These are phyloP conservation scores for Myzus persicae DNA, from an alignment of 1,140 invertebrate genomes.

Conservation along the genomic window DNA sequence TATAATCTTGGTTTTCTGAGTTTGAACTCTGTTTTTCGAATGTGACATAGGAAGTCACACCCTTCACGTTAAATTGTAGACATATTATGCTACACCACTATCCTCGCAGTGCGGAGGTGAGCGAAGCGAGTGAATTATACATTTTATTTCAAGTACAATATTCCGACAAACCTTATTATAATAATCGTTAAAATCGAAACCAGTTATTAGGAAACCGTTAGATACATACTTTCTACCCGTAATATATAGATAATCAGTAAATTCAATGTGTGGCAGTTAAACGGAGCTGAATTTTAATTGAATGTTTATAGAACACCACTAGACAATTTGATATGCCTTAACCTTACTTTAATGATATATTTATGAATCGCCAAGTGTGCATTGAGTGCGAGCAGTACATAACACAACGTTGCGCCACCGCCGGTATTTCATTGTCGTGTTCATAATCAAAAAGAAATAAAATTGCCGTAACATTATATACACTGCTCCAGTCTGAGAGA, in stretches of 20 bases:
- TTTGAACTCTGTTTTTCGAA: too few relatives aligned
- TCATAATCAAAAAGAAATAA: neutral
- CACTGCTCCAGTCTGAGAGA: neutral
- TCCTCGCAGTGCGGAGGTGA: neutral
- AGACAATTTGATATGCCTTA: neutral
- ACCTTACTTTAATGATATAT: neutral
- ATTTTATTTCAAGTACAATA: neutral
- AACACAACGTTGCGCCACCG: neutral
- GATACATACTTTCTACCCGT: neutral
- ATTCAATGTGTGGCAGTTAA: neutral
- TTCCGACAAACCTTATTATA: neutral
- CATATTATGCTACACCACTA: neutral
- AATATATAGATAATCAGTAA: neutral
- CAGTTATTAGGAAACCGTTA: conserved; percentile 4
- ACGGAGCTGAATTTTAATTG: neutral
- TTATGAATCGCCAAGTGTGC: neutral
- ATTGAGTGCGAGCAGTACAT: neutral
- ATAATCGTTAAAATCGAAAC: neutral
- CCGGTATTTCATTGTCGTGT: neutral
- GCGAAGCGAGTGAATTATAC: neutral
- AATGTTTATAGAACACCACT: neutral
- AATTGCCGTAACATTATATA: neutral
- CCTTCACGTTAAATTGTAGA: neutral
- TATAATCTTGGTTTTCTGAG: neutral
- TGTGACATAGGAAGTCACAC: neutral